Conservation (phyloP, 2,888 invertebrate species). For the Lithodes maja region DNA sequence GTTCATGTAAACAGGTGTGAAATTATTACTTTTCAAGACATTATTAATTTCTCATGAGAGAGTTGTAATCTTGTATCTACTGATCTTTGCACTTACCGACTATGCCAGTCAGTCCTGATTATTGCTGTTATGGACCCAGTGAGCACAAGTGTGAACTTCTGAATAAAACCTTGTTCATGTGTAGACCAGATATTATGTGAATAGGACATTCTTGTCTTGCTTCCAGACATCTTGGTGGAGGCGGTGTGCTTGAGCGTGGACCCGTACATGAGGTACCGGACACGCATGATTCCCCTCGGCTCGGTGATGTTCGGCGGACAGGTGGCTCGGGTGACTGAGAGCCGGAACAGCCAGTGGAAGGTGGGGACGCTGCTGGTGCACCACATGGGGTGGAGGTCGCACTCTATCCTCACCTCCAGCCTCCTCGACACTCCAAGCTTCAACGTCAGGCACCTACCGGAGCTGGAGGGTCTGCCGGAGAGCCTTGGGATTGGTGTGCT, state of each 20-base stretch:
- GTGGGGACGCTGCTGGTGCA: background rate
- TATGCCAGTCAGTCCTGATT: too few relatives aligned
- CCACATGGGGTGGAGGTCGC: background rate
- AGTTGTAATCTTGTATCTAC: too few relatives aligned
- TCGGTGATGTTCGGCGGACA: constrained; percentile 27
- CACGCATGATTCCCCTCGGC: constrained; percentile 10
- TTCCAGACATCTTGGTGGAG: constrained; percentile 14
- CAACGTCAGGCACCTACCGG: background rate
- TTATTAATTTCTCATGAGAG: too few relatives aligned
- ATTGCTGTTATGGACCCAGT: too few relatives aligned
- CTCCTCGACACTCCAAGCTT: background rate
- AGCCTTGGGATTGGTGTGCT: background rate
- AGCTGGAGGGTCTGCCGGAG: background rate
- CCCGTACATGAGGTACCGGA: constrained; percentile 27
- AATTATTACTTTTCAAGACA: too few relatives aligned
- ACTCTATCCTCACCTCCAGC: background rate
- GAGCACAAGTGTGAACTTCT: too few relatives aligned
- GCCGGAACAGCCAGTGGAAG: background rate
- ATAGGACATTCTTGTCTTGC: too few relatives aligned
- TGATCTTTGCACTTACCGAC: too few relatives aligned
- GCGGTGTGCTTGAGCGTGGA: constrained; percentile 25
- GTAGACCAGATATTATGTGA: too few relatives aligned
- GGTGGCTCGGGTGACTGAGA: constrained; percentile 8
- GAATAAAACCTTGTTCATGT: too few relatives aligned
- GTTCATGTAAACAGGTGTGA: too few relatives aligned